phyloP scores from a whole-genome alignment of 2,113 vertebrate species.

The Vanacampus margaritifer region DNA sequence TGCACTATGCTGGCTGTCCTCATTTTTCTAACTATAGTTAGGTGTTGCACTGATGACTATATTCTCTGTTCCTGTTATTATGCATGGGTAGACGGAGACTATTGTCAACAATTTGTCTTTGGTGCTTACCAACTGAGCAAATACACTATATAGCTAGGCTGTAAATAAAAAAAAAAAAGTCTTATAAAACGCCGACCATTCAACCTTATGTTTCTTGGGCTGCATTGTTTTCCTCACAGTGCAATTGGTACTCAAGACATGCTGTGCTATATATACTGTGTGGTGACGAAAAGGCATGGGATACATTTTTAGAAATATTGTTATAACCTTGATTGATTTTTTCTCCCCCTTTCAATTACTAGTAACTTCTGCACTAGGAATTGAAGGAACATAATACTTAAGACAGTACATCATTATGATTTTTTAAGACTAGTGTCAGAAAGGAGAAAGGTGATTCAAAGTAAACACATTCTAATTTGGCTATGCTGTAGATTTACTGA shows the following conservation, averaged over 20 bases:
- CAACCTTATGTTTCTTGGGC: no score
- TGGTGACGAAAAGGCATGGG: slow-evolving; percentile 27
- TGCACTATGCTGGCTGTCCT: no score
- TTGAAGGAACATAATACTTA: slow-evolving; percentile 56
- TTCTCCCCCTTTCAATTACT: neutral
- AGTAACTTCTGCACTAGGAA: slow-evolving; percentile 45
- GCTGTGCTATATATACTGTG: neutral
- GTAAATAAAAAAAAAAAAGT: no score
- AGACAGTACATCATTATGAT: no score
- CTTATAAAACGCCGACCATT: no score
- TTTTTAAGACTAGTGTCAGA: slow-evolving; percentile 37
- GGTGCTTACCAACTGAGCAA: no score
- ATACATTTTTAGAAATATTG: slow-evolving; percentile 7
- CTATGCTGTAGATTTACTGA: slow-evolving; percentile 1
- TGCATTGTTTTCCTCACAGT: slow-evolving; percentile 6
- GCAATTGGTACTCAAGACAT: neutral
- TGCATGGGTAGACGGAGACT: no score
- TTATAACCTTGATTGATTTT: slow-evolving; percentile 21
- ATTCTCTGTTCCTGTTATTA: no score
- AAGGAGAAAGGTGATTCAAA: slow-evolving; percentile 35
- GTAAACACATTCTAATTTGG: slow-evolving; percentile 2
- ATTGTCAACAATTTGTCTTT: no score
- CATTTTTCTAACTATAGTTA: no score
- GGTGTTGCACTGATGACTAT: no score
- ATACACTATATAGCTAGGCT: no score